Evolutionary conservation across 2,113 vertebrate genomes (phyloP).

Genomic region (Syngnathus scovelli): DNA sequence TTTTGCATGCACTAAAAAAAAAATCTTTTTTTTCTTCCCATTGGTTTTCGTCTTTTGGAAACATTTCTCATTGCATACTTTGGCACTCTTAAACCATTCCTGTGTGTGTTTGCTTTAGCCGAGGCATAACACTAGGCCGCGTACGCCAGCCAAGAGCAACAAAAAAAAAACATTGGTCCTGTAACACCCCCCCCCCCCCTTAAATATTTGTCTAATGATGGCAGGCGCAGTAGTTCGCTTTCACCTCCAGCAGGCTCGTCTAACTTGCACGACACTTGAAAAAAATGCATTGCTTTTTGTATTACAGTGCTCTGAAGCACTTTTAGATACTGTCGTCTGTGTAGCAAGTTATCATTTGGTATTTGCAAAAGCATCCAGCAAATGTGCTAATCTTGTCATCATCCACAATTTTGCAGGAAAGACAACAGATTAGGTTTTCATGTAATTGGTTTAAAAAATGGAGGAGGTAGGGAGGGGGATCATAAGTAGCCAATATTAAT

Average conservation of each 20-base stretch:
- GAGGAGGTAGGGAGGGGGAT: background rate
- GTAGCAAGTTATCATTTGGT: background rate
- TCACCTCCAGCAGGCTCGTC: background rate
- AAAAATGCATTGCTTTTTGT: background rate
- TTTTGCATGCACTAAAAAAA: background rate
- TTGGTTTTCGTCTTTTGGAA: background rate
- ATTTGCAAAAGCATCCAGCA: background rate
- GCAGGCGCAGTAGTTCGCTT: background rate
- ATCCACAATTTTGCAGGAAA: background rate
- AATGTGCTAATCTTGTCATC: background rate
- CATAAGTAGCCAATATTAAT: background rate
- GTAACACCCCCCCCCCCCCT: background rate
- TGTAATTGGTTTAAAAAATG: background rate
- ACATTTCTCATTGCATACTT: conserved; percentile 4
- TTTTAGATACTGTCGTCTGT: background rate
- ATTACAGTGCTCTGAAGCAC: background rate
- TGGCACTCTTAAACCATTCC: conserved; percentile 2
- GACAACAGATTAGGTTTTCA: background rate
- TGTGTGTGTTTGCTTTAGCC: conserved; percentile 2
- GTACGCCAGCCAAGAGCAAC: conserved; percentile 1
- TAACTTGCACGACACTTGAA: background rate
- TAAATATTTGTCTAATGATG: conserved; percentile 7
- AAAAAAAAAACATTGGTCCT: background rate
- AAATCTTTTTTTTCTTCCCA: background rate
- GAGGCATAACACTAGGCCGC: conserved; percentile 2